phyloP scores from a whole-genome alignment of 2,113 vertebrate genomes.

The Gambusia affinis region DNA sequence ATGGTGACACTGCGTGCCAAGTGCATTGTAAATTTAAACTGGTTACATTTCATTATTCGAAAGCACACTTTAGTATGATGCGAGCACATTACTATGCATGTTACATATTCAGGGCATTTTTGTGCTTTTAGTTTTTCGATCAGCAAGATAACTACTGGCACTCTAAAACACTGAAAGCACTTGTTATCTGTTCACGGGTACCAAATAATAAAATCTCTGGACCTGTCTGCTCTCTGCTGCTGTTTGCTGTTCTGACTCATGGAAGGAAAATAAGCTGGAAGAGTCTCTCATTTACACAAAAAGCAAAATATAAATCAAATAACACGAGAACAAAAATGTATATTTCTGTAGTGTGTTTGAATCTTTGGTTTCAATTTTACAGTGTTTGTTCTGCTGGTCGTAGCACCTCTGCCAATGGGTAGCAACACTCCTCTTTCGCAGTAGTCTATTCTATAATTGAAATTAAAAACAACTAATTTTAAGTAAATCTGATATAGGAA shows the following conservation, averaged over 20 bases:
- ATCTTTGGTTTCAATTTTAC: not conserved
- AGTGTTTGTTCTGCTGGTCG: not conserved
- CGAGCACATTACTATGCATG: constrained; percentile 82
- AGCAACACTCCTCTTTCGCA: no score
- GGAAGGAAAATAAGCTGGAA: not conserved
- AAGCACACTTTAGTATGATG: constrained; percentile 76
- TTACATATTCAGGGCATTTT: constrained; percentile 77
- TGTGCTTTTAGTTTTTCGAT: constrained; percentile 77
- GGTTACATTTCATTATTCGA: constrained; percentile 60
- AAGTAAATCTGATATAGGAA: no score
- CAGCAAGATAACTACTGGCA: constrained; percentile 71
- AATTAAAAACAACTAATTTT: no score
- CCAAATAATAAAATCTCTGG: constrained; percentile 77
- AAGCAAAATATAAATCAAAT: not conserved
- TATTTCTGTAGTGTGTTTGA: not conserved
- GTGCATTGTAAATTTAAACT: constrained; percentile 66
- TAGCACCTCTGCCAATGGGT: not conserved
- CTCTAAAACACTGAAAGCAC: constrained; percentile 66
- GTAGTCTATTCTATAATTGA: no score
- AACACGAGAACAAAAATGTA: not conserved
- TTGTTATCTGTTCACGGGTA: constrained; percentile 73
- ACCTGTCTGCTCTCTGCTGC: constrained; percentile 48
- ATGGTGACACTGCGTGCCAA: constrained; percentile 55
- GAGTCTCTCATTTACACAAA: not conserved
- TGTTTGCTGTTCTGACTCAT: constrained; percentile 2